Evolutionary conservation across 2,888 invertebrate genomes (phyloP).

Genomic region (Ectropis crepuscularia): DNA sequence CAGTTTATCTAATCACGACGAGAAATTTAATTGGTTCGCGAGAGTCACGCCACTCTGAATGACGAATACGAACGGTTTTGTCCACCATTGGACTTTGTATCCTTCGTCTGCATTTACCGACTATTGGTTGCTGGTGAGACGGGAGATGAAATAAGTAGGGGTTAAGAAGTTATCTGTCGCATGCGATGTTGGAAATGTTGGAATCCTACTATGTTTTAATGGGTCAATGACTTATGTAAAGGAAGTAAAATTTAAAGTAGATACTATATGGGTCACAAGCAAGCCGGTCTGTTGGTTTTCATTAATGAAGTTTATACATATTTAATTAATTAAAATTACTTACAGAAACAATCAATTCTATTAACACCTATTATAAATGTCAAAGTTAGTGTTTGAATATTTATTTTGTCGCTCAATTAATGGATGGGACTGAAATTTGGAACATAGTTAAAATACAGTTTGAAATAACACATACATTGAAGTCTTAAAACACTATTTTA

Average conservation of each 20-base stretch:
- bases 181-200: slow-evolving; percentile 30
- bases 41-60: slow-evolving; percentile 74
- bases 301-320: background rate
- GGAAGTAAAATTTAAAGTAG: background rate
- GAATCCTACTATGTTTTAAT: slow-evolving; percentile 28
- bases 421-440: no score
- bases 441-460: no score
- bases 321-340: background rate
- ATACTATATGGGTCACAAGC: no score
- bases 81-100: slow-evolving; percentile 64
- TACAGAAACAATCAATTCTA: no score
- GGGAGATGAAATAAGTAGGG: slow-evolving; percentile 30
- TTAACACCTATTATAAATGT: no score
- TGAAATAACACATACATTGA: no score
- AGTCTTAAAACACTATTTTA: no score
- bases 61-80: slow-evolving; percentile 65
- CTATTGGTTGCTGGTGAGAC: slow-evolving; percentile 35
- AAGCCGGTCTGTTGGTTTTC: no score
- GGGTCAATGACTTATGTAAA: slow-evolving; percentile 38
- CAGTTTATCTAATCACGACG: slow-evolving; percentile 70
- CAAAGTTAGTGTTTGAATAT: no score
- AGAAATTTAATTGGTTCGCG: slow-evolving; percentile 69
- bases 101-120: slow-evolving; percentile 34
- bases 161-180: slow-evolving; percentile 40
- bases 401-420: no score